Evolutionary conservation across 2,113 vertebrate genomes (phyloP), one percentile per base, ranked within the genome.

Genomic region (Octodon degus): DNA sequence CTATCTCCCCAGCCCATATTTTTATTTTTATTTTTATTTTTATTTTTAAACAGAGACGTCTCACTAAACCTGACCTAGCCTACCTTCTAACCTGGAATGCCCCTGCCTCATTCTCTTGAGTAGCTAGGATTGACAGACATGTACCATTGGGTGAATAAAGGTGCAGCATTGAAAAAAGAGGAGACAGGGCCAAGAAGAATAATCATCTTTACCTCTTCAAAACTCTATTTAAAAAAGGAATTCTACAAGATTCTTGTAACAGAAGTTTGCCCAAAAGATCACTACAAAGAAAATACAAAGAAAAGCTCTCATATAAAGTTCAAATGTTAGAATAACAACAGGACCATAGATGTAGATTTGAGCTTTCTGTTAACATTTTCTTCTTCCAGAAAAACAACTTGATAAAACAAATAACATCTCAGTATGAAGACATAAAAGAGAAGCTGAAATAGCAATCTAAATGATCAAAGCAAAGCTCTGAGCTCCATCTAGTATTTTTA

Each of bases 281-380:
- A 88, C 63, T 67, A 12, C 82, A 88, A 91, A 89, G 74, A 72
- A 87, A 95, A 93, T 67, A 12, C 82, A 88, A 91, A 89, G 74
- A 72, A 87, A 95, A 93, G 47, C 17, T 68, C 9, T 72, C 63
- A 88, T 12, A 81, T 74, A 93, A 80, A 76, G 12, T 92, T 87
- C 70, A 93, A 88, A 81, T 25, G 50, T 85, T 90, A 92, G 10
- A 96, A 72, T 62, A 84, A 90, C 13, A 80, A 47, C 53, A 86
- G 37, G 27, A 96, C 87, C 37, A 63, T 74, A 32, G 63, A 65
- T 68, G 6, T 14, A 17, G 10, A 95, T 55, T 3, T 89, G 53
- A 93, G 24, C 79, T 86, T 3, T 79, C 65, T 55, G 83, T 83
- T 80, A 85, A 63, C 24, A 81, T 40, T 80, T 86, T n/a, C n/a